Evolutionary conservation across 2,113 vertebrate genomes (phyloP).

Genomic region (Eonycteris spelaea): DNA sequence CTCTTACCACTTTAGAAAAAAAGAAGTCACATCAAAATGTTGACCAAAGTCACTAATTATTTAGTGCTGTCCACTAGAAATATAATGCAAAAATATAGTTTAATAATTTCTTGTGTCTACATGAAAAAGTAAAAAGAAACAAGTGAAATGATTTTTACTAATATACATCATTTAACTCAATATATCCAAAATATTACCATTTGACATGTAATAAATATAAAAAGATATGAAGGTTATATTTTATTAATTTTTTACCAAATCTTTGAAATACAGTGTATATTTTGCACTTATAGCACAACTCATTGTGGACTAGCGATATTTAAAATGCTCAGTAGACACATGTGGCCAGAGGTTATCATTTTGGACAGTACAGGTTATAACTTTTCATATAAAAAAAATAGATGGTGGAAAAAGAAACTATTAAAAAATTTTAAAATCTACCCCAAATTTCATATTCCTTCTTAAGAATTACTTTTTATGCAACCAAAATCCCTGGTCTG

Average conservation of each 20-base stretch:
- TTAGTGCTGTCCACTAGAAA: neutral
- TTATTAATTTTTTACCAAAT: neutral
- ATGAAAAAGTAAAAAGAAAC: neutral
- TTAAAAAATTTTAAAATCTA: neutral
- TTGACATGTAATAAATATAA: neutral
- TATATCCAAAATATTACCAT: neutral
- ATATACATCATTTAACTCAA: neutral
- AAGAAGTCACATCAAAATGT: neutral
- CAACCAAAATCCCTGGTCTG: neutral
- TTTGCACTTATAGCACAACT: neutral
- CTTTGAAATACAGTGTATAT: neutral
- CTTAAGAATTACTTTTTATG: neutral
- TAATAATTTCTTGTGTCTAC: neutral
- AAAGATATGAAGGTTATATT: neutral
- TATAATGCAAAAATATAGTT: neutral
- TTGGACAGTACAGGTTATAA: neutral
- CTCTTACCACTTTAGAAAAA: neutral
- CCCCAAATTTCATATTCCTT: neutral
- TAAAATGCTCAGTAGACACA: neutral
- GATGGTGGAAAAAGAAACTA: neutral
- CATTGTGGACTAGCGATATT: neutral
- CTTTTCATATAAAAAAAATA: neutral
- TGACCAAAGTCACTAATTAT: neutral
- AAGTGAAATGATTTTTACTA: neutral
- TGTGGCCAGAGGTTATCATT: neutral